Conservation (phyloP, 2,797 vertebrate species). For the Eurystomus glaucurus region DNA sequence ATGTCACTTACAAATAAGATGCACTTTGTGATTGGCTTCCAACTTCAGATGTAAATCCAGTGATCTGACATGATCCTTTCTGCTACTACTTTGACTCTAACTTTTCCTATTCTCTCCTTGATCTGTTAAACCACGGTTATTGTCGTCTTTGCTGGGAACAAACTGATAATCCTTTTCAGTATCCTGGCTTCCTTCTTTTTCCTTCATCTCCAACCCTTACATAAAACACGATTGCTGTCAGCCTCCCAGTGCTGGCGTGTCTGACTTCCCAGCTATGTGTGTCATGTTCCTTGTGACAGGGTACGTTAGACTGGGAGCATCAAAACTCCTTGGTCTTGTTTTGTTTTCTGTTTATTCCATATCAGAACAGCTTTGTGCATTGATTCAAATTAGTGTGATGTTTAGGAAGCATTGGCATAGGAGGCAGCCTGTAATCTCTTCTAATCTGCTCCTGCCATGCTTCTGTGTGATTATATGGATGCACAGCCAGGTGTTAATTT, state of each 20-base stretch:
- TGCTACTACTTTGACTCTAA: not conserved
- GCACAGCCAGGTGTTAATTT: not conserved
- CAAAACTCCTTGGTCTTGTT: not conserved
- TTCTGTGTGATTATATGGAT: not conserved
- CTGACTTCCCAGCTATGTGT: not conserved
- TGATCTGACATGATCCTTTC: not conserved
- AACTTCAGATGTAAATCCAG: not conserved
- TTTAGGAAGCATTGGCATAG: not conserved
- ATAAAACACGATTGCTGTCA: not conserved
- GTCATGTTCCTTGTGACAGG: not conserved
- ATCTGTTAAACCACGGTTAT: not conserved
- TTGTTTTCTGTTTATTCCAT: not conserved
- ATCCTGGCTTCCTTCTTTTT: not conserved
- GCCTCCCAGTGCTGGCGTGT: not conserved
- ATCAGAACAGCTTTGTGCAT: not conserved
- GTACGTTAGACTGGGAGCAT: not conserved
- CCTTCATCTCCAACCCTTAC: not conserved
- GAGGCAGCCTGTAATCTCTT: not conserved
- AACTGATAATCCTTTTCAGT: not conserved
- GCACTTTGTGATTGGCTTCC: not conserved
- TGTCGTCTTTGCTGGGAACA: not conserved
- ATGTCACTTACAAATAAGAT: not conserved
- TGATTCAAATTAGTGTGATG: not conserved
- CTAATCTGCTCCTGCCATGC: not conserved
- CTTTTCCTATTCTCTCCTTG: not conserved